Conservation (phyloP, 92 coral and sea anemone species). For the Epizoanthus illoricatus region DNA sequence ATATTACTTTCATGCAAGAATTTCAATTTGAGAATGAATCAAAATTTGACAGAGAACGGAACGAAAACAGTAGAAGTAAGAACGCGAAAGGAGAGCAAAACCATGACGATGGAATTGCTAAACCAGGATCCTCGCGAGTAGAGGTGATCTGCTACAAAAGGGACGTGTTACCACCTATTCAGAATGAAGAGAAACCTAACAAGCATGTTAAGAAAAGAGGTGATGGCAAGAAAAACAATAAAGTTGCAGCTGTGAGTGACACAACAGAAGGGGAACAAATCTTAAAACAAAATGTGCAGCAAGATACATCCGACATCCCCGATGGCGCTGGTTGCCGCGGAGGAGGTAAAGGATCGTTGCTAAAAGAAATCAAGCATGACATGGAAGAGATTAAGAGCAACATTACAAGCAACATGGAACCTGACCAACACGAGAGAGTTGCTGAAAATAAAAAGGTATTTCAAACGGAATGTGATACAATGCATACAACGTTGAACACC, state of each 20-base stretch:
- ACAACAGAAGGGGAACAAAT: background rate
- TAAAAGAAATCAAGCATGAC: conserved; percentile 23
- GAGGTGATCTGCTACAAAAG: background rate
- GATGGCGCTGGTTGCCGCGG: too few relatives aligned
- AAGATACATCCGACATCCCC: background rate
- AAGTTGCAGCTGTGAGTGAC: background rate
- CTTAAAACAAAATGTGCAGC: background rate
- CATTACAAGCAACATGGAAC: background rate
- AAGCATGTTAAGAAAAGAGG: background rate
- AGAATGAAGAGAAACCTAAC: background rate
- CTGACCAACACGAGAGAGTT: background rate
- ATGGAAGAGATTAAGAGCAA: conserved; percentile 13
- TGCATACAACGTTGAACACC: background rate
- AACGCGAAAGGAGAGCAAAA: too few relatives aligned
- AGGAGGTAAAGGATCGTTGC: background rate
- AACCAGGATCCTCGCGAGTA: background rate
- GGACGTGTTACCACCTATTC: background rate
- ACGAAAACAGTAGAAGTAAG: background rate
- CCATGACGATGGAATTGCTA: background rate
- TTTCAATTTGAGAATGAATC: background rate
- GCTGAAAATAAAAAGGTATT: background rate
- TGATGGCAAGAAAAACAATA: too few relatives aligned
- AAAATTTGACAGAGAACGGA: background rate
- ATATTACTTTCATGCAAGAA: background rate
- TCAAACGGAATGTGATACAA: background rate